A percentile compares a stretch with the other conserved stretches of the same genome.
Evolutionary conservation across 2,113 vertebrate genomes (phyloP).

Genomic region (Hemibates koningsi): DNA sequence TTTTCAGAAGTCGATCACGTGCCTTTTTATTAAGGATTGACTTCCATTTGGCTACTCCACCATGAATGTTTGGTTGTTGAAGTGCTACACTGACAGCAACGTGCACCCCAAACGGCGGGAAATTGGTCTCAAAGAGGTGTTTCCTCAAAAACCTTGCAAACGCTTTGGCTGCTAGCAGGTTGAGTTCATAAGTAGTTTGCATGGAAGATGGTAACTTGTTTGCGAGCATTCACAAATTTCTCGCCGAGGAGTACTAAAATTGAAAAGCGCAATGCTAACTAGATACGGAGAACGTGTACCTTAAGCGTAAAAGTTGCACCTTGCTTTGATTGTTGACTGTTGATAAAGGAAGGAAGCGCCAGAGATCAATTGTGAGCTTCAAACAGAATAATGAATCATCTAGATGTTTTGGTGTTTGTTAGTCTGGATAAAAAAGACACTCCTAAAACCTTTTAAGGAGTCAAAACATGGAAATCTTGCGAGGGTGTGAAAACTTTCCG

Average conservation of each 20-base stretch:
- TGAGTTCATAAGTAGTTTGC: background rate
- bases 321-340: background rate
- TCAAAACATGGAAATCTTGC: background rate
- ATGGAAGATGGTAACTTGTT: background rate
- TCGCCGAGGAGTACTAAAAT: background rate
- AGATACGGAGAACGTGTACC: rapidly evolving
- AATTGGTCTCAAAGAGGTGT: background rate
- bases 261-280: background rate
- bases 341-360: background rate
- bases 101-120: background rate
- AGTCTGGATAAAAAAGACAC: background rate
- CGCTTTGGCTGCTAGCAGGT: background rate
- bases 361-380: background rate
- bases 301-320: background rate
- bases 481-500: background rate
- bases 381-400: background rate
- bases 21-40: background rate
- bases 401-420: background rate
- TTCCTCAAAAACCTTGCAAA: background rate
- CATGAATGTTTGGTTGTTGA: background rate
- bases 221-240: background rate
- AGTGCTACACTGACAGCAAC: background rate
- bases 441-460: background rate
- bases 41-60: background rate
- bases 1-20: background rate